Conservation (phyloP, 2,888 invertebrate species). For the Drosophila paramelanica region DNA sequence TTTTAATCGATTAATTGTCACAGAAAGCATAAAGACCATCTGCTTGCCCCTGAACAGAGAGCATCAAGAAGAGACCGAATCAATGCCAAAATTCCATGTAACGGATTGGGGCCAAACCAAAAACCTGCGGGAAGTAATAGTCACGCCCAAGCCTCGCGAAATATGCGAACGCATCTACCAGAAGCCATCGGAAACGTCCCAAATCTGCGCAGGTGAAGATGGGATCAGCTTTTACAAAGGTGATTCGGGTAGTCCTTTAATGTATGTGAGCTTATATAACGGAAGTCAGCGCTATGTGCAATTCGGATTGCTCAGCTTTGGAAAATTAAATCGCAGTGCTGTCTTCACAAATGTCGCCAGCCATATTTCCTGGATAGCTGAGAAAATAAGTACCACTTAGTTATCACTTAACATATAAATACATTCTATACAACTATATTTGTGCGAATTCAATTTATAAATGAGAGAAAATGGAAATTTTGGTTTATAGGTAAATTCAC, state of each 20-base stretch:
- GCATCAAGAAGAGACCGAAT: background rate
- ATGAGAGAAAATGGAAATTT: too few species aligned
- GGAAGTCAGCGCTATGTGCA: slow-evolving; percentile 3
- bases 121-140: background rate
- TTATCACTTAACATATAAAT: background rate
- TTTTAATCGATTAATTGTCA: background rate
- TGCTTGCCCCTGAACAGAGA: slow-evolving; percentile 32
- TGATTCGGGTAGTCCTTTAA: slow-evolving; percentile 41
- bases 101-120: slow-evolving; percentile 39
- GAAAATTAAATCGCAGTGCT: background rate
- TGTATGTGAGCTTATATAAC: background rate
- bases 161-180: background rate
- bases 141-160: background rate
- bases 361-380: slow-evolving; percentile 34
- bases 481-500: too few species aligned
- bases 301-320: slow-evolving; percentile 39
- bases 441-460: too few species aligned
- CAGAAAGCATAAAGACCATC: slow-evolving; percentile 26
- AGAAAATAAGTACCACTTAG: slow-evolving; percentile 12
- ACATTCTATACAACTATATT: too few species aligned
- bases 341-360: slow-evolving; percentile 42
- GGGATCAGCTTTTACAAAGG: slow-evolving; percentile 20
- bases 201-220: slow-evolving; percentile 31
- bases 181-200: background rate
- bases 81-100: background rate